Evolutionary conservation across 2,888 invertebrate species (phyloP).

Genomic region (Pollenia angustigena): DNA sequence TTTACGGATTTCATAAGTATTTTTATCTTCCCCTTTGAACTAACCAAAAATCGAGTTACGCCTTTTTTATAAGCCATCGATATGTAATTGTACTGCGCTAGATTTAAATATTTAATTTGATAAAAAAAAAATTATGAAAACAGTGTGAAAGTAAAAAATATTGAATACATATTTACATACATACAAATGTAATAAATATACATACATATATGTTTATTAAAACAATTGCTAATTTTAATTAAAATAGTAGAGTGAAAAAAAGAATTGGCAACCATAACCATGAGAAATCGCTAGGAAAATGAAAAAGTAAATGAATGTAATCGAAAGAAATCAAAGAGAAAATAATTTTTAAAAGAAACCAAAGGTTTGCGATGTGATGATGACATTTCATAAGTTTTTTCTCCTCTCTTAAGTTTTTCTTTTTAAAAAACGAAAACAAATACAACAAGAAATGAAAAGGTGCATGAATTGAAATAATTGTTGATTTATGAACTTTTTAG

Average conservation of each 20-base stretch:
- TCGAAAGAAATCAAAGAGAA: slow-evolving; percentile 22
- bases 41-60: too few species aligned
- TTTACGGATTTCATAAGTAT: too few species aligned
- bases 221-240: background rate
- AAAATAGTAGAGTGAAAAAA: slow-evolving; percentile 4
- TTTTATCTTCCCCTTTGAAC: too few species aligned
- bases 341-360: slow-evolving; percentile 32
- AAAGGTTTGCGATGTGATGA: slow-evolving; percentile 73
- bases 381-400: slow-evolving; percentile 52
- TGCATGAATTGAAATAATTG: slow-evolving; percentile 32
- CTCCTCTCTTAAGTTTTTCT: slow-evolving; percentile 1
- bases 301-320: slow-evolving; percentile 5
- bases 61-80: too few species aligned
- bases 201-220: too few species aligned
- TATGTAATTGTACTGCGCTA: too few species aligned
- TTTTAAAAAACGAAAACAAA: slow-evolving; percentile 8
- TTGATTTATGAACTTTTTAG: slow-evolving; percentile 8
- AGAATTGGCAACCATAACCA: slow-evolving; percentile 52
- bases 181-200: background rate
- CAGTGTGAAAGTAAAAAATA: too few species aligned
- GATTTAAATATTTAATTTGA: too few species aligned
- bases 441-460: background rate
- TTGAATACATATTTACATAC: too few species aligned
- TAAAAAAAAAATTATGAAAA: too few species aligned
- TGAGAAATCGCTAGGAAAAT: background rate